Evolutionary conservation across 2,888 invertebrate genomes (phyloP), one percentile per base, ranked within the genome.

Genomic region (Pollenia griseotomentosa): DNA sequence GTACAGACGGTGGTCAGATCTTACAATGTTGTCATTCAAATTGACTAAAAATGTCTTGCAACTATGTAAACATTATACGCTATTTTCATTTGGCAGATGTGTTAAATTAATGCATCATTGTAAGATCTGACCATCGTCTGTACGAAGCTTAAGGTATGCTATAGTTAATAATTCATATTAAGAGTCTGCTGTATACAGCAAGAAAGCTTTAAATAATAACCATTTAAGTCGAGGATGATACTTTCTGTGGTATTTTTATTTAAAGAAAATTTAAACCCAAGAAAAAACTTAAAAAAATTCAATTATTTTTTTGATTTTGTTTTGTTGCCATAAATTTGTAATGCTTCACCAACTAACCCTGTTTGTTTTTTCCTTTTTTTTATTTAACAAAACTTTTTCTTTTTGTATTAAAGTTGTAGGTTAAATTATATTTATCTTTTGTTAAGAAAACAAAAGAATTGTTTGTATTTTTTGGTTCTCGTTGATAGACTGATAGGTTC

Each of bases 391-490:
- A 33, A 33, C 33, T 33, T 33, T 59, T 40, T 33, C 12, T 11
- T 7, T 33, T 59, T 59, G 12, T 33, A 33, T 33, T 33, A 33
- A 33, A 33, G 33, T 33, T 33, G 33, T 6, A 33, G 23, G 33
- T 14, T 19, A 59, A 14, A 33, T 59, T 59, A 9, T 59, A 9
- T 59, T 59, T 59, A 14, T 59, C 23, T 59, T 59, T 33, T 59
- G 23, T 59, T 59, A 33, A 19, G 33, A 59, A 59, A 59, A 33
- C 33, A 66, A 63, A 44, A 66, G 14, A 10, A 66, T 19, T 48
- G 16, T 48, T 66, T 66, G 12, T 11, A 48, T 6, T 48, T 12
- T 66, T 57, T 59, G 23, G 7, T 55, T 44, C 23, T 10, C 12
- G 59, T 70, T 61, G 55, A 16, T 51, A 19, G 19, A 19, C 40